phyloP scores from a whole-genome alignment of 2,113 vertebrate genomes.

The Mionectes macconnelli region DNA sequence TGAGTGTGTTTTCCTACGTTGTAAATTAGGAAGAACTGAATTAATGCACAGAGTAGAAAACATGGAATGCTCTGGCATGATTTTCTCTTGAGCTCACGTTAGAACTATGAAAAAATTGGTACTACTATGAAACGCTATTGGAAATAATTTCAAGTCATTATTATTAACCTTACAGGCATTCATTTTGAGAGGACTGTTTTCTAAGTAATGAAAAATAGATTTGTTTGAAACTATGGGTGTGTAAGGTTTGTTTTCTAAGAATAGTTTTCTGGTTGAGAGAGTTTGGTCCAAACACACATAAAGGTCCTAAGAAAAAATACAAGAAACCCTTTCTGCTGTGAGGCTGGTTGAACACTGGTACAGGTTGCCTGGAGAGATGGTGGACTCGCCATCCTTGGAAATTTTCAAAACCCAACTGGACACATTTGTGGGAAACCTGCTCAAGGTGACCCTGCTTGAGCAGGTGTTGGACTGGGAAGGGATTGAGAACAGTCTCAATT shows the following conservation, averaged over 20 bases:
- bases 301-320: not conserved
- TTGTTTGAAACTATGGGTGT: not conserved
- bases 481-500: not conserved
- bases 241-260: not conserved
- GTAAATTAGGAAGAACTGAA: not conserved
- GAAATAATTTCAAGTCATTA: not conserved
- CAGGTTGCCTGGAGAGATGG: not conserved
- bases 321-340: not conserved
- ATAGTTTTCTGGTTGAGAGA: not conserved
- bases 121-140: not conserved
- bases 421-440: not conserved
- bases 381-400: not conserved
- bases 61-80: not conserved
- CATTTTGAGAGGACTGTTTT: not conserved
- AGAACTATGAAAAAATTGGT: not conserved
- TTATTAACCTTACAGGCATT: not conserved
- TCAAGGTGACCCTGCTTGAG: not conserved
- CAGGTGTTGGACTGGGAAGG: not conserved
- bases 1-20: not conserved
- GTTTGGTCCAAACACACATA: not conserved
- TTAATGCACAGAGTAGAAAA: not conserved
- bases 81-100: not conserved
- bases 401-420: not conserved
- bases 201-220: not conserved
- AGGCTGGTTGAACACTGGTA: not conserved